Conservation (phyloP, 2,797 vertebrate genomes). For the Oophaga sylvatica region DNA sequence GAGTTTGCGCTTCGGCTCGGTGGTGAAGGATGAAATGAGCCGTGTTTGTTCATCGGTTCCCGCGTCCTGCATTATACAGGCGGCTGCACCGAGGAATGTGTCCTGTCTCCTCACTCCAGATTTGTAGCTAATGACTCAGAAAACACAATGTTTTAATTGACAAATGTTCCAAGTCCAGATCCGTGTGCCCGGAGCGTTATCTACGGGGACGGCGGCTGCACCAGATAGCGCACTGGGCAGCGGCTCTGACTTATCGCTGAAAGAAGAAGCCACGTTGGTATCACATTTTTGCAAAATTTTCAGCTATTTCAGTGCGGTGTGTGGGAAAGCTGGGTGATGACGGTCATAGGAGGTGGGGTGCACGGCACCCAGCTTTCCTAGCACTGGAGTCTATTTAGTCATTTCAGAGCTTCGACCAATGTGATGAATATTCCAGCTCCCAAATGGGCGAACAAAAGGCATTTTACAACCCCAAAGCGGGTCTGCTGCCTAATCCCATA, state of each 20-base stretch:
- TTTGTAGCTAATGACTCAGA: constrained; percentile 47
- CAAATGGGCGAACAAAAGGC: too few relatives aligned
- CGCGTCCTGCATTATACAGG: background rate
- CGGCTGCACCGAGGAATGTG: constrained; percentile 6
- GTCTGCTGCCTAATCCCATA: background rate
- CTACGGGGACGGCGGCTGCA: background rate
- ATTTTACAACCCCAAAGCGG: too few relatives aligned
- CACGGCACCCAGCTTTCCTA: too few relatives aligned
- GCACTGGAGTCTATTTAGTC: too few relatives aligned
- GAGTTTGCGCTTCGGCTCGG: background rate
- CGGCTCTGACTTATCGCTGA: background rate
- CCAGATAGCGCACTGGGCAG: background rate
- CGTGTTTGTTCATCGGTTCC: constrained; percentile 47
- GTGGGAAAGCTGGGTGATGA: background rate
- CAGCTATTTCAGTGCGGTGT: background rate
- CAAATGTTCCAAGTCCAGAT: constrained; percentile 23
- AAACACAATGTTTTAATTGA: constrained; percentile 56
- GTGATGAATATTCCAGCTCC: too few relatives aligned
- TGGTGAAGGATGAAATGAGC: constrained; percentile 33
- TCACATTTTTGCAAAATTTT: too few relatives aligned
- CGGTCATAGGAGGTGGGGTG: too few relatives aligned
- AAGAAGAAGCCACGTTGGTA: too few relatives aligned
- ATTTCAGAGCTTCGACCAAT: too few relatives aligned
- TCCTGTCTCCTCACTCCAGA: background rate
- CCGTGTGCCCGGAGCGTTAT: background rate